phyloP scores from a whole-genome alignment of 2,888 invertebrate species.

The Dugesia japonica region DNA sequence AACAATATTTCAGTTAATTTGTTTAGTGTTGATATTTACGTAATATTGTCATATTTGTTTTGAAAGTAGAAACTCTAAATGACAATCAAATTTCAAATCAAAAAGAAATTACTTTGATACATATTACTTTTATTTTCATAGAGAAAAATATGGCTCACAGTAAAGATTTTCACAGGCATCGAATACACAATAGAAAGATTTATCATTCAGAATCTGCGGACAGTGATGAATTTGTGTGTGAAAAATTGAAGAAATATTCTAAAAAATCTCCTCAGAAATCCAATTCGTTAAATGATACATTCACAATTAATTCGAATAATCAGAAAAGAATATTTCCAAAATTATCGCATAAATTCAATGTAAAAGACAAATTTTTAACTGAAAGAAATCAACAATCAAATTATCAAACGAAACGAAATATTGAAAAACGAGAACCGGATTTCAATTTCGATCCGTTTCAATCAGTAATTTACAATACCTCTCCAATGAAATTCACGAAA shows the following conservation, averaged over 20 bases:
- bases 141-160: too few species aligned
- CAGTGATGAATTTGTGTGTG: neutral
- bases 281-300: neutral
- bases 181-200: neutral
- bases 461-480: neutral
- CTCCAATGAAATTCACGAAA: neutral
- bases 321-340: neutral
- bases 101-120: too few species aligned
- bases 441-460: neutral
- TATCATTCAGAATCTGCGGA: neutral
- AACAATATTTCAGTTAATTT: too few species aligned
- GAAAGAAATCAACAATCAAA: neutral
- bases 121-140: too few species aligned
- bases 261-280: neutral
- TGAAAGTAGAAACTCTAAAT: too few species aligned
- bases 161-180: neutral
- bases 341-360: neutral
- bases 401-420: neutral
- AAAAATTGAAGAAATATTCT: neutral
- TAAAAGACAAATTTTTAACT: neutral
- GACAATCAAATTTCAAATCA: too few species aligned
- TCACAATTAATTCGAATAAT: neutral
- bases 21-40: too few species aligned
- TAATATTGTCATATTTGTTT: too few species aligned
- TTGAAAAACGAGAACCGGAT: neutral